Percentiles rank a stretch among this genome's conserved stretches.
phyloP scores from a whole-genome alignment of 2,888 invertebrate species.

The Nephrotoma appendiculata region DNA sequence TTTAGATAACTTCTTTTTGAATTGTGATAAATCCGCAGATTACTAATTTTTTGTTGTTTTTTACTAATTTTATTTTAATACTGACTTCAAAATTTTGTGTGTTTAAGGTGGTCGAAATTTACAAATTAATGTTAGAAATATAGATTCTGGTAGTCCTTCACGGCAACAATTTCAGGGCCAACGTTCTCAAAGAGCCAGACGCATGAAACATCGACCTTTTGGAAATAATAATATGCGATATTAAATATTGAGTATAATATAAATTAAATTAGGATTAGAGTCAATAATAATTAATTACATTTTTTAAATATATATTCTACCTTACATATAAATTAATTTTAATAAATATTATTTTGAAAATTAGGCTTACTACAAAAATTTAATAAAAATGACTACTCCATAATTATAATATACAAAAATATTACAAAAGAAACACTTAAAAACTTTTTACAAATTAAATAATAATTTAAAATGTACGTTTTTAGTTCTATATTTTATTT shows the following conservation, averaged over 20 bases:
- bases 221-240: slow-evolving; percentile 3
- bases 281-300: background rate
- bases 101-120: slow-evolving; percentile 14
- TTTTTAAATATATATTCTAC: background rate
- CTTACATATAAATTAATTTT: background rate
- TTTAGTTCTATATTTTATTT: no score
- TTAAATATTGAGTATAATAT: background rate
- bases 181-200: slow-evolving; percentile 25
- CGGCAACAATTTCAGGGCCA: slow-evolving; percentile 17
- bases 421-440: no score
- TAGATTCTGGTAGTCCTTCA: slow-evolving; percentile 5
- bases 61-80: background rate
- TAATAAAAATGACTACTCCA: background rate
- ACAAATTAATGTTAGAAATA: slow-evolving; percentile 16
- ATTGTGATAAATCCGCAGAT: slow-evolving; percentile 4
- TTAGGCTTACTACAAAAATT: background rate
- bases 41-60: background rate
- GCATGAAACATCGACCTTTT: slow-evolving; percentile 25
- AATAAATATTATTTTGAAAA: background rate
- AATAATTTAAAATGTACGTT: no score
- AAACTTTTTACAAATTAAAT: no score
- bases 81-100: background rate
- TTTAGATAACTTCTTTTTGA: background rate
- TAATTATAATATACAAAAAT: background rate
- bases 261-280: background rate